phyloP scores from a whole-genome alignment of 2,113 vertebrate species.

The Cyanistes caeruleus region DNA sequence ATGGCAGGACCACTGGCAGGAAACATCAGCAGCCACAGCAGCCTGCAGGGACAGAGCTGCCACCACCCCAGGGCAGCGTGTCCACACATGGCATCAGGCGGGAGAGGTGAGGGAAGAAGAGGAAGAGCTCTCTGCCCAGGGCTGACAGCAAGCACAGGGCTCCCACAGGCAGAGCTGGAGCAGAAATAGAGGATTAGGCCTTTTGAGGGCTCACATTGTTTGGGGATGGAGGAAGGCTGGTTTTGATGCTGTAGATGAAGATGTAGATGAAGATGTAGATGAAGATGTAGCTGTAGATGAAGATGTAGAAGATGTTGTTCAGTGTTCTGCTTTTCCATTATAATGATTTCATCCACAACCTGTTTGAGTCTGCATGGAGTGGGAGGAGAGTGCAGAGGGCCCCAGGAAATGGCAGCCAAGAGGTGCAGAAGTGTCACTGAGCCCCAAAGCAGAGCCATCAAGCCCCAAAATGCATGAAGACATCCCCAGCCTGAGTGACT shows the following conservation, averaged over 20 bases:
- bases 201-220: accelerated
- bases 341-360: not conserved
- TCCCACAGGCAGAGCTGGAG: not conserved
- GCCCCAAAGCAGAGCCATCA: not conserved
- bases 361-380: not conserved
- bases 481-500: not conserved
- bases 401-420: not conserved
- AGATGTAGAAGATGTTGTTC: not conserved
- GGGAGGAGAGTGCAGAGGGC: not conserved
- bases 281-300: not conserved
- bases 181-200: not conserved
- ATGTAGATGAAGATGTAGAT: not conserved
- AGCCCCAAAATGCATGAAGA: not conserved
- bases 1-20: not conserved
- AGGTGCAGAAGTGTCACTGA: accelerated
- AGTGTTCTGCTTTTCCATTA: not conserved
- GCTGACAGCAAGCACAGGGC: not conserved
- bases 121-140: not conserved
- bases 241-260: not conserved
- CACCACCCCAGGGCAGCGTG: not conserved
- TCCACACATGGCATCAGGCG: not conserved
- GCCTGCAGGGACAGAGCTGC: not conserved
- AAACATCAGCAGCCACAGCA: not conserved
- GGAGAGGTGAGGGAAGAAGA: not conserved
- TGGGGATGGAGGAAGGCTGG: accelerated